Base-by-base conservation (phyloP, 2,888 invertebrate species). In the Dichetophora obliterata region DNA sequence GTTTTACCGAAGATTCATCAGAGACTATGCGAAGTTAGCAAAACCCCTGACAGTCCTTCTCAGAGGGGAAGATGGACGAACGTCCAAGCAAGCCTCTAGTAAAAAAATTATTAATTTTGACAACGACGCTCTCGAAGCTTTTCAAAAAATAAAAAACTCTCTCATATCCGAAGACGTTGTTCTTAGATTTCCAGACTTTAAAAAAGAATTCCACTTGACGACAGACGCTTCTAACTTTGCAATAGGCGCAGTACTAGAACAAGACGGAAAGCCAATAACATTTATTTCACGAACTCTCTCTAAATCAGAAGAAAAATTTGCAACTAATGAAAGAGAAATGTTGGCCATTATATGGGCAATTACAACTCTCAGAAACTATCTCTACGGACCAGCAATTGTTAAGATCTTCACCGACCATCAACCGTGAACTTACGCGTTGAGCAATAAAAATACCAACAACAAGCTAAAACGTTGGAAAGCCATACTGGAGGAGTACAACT, bases 21-120 rank as follows among this genome's bases (percentile, higher is more conserved):
- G 72, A 52, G 76, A 82, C 61, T 82, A 79, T 66, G 78, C 76
- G 3, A 71, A 52, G 4, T 82, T 80, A 75, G 80, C 81, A 54
- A 81, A 75, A 65, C 79, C 81, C 3, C 43, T 81, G 9, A 80
- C 78, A 14, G 79, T 81, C 27, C 79, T 80, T 37, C 72, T 80
- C 19, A 80, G 79, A 24, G 79, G 80, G 0, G 80, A 80, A 70
- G 81, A 82, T 52, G 81, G 80, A 3, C 37, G 24, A 79, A 75
- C 48, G 70, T 81, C 6, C 75, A 77, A 34, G 75, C 81, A 9
- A 31, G 66, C 16, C n/a, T n/a, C n/a, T n/a, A n/a, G n/a, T n/a
- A n/a, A 70, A 74, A 48, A 43, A 63, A 57, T 27, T 54, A 52
- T 76, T 3, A 48, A 75, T 9, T 71, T 80, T 27, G 74, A 79